Percentiles rank a stretch among this genome's conserved stretches.
Evolutionary conservation across 2,888 invertebrate species (phyloP).

Genomic region (Eurytoma adleriae): DNA sequence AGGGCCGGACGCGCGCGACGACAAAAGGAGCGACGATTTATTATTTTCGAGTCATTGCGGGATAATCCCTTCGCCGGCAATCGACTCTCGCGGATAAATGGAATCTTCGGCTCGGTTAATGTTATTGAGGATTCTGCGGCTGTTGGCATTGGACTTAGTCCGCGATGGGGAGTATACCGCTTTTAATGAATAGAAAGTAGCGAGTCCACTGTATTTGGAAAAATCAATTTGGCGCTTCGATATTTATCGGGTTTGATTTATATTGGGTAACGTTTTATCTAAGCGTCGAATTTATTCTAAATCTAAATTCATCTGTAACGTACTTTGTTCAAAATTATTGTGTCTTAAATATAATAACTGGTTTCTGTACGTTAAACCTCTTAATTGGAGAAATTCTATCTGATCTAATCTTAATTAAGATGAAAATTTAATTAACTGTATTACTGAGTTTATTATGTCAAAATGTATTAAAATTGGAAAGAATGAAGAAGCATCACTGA

Average conservation of each 20-base stretch:
- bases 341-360: no score
- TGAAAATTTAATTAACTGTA: no score
- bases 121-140: conserved; percentile 14
- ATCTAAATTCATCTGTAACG: no score
- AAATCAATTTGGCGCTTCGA: not conserved
- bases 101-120: not conserved
- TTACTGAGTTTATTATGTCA: no score
- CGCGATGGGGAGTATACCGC: not conserved
- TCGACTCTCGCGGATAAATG: conserved; percentile 42
- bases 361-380: no score
- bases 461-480: no score
- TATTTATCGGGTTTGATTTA: not conserved
- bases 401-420: no score
- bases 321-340: no score
- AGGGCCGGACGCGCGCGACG: conserved; percentile 2
- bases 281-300: no score
- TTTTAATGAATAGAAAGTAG: no score
- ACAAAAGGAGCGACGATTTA: conserved; percentile 54
- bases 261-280: not conserved
- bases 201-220: not conserved
- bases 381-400: no score
- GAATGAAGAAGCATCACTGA: no score
- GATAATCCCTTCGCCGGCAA: conserved; percentile 36
- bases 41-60: conserved; percentile 42
- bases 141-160: not conserved